A percentile compares a stretch with the other conserved stretches of the same genome.
phyloP scores from a whole-genome alignment of 92 coral and sea anemone species.

The Phymanthus crucifer region DNA sequence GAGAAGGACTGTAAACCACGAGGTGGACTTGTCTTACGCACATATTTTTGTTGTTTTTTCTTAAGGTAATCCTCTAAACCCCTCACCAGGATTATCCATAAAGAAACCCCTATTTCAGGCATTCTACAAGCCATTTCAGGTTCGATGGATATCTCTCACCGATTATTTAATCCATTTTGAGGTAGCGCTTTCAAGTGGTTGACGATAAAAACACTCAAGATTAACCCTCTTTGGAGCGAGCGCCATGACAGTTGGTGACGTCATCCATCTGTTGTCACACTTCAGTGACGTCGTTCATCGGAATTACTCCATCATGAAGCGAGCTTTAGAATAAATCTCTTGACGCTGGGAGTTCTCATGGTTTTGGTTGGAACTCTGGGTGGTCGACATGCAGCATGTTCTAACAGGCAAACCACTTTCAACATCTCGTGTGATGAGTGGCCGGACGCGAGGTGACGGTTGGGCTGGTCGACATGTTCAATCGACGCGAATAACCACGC shows the following conservation, averaged over 20 bases:
- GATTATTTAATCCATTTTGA: conserved; percentile 37
- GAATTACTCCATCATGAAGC: neutral
- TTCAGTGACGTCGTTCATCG: conserved; percentile 10
- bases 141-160: conserved; percentile 14
- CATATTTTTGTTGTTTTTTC: conserved; percentile 4
- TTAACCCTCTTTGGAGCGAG: neutral
- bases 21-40: neutral
- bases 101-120: conserved; percentile 24
- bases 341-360: neutral
- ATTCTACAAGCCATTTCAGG: conserved; percentile 29
- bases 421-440: neutral
- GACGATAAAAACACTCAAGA: conserved; percentile 14
- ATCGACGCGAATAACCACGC: neutral
- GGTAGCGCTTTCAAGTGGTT: conserved; percentile 24
- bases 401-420: neutral
- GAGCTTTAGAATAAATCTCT: conserved; percentile 10
- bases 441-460: neutral
- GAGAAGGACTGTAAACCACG: no score
- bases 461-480: neutral
- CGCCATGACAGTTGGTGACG: conserved; percentile 41
- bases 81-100: conserved; percentile 20
- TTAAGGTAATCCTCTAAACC: neutral
- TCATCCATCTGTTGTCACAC: neutral
- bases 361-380: neutral
- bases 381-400: conserved; percentile 10